A percentile compares a stretch with the other conserved stretches of the same genome.
Conservation (phyloP, 2,797 vertebrate genomes). For the Macropodus opercularis region DNA sequence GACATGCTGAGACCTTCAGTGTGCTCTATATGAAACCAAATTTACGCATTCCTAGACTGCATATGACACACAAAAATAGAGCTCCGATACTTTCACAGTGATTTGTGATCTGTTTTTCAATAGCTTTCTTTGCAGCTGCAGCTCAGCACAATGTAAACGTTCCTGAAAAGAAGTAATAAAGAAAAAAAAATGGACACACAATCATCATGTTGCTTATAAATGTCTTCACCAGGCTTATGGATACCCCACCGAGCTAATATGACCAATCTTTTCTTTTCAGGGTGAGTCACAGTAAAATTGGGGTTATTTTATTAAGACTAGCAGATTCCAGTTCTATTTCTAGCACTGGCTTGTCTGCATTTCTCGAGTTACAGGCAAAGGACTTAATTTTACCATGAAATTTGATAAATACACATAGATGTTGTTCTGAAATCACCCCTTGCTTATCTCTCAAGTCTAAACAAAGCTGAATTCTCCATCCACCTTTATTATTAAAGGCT, state of each 20-base stretch:
- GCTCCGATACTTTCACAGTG: slow-evolving; percentile 1
- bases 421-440: neutral
- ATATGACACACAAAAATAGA: slow-evolving; percentile 5
- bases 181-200: slow-evolving; percentile 23
- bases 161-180: slow-evolving; percentile 46
- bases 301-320: slow-evolving; percentile 8
- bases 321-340: neutral
- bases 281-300: slow-evolving; percentile 8
- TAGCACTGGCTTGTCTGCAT: neutral
- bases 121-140: slow-evolving; percentile 26
- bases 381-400: slow-evolving; percentile 13
- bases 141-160: slow-evolving; percentile 39
- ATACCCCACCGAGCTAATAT: neutral
- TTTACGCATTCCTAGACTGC: slow-evolving; percentile 25
- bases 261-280: neutral
- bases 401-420: slow-evolving; percentile 17
- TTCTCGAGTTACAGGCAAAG: slow-evolving; percentile 11
- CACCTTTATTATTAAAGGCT: slow-evolving; percentile 29
- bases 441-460: slow-evolving; percentile 8
- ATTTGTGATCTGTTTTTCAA: slow-evolving; percentile 27
- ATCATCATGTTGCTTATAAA: neutral
- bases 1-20: slow-evolving; percentile 10
- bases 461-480: slow-evolving; percentile 17
- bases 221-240: neutral
- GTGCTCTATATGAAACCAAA: slow-evolving; percentile 11